Base-by-base conservation (phyloP, 2,113 vertebrate genomes). In the Thomomys bottae region DNA sequence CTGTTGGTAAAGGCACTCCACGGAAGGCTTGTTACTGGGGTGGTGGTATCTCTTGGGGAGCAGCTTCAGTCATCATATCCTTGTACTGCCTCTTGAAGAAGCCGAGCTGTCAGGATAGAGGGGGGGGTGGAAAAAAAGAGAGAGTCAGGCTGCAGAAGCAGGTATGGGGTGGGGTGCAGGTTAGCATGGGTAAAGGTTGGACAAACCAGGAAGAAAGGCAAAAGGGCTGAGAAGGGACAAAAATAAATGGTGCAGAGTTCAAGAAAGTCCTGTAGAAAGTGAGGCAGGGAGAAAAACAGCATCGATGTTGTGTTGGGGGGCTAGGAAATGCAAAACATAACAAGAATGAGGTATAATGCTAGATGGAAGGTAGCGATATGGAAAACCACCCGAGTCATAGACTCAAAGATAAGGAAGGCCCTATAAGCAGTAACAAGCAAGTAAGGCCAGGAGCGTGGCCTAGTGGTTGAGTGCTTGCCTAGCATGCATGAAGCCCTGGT, bases 31-130 rank as follows among this genome's bases (percentile, higher is more conserved):
- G 0, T 78, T 76, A 96, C 66, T 97, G 63, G 10, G 93, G 73
- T 1, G 38, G 32, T 0, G 87, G 32, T 0, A 84, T 10, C 4
- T 21, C 76, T 6, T 72, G 71, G 0, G 95, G 76, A 21, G 1
- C 94, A 68, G 71, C 63, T 28, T 95, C 92, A 6, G 42, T 94
- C 61, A 99, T 97, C 98, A 98, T 98, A 1, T 98, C 66, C 36
- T 98, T 97, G 94, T 98, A 99, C 77, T 98, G 98, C 61, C 98
- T 98, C 77, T 98, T 98, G 96, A 99, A 99, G 96, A 99, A 99
- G 70, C 98, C 98, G 40, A 98, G 96, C 98, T 99, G 93, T 38
- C 72, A 79, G 79, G 66, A n/a, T 18, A 87, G 70, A 94, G 38
- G 64, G 28, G 61, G 17, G n/a, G n/a, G n/a, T n/a, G 79, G 67